phyloP scores from a whole-genome alignment of 2,113 vertebrate genomes.

The Chaetorhynchus papuensis region DNA sequence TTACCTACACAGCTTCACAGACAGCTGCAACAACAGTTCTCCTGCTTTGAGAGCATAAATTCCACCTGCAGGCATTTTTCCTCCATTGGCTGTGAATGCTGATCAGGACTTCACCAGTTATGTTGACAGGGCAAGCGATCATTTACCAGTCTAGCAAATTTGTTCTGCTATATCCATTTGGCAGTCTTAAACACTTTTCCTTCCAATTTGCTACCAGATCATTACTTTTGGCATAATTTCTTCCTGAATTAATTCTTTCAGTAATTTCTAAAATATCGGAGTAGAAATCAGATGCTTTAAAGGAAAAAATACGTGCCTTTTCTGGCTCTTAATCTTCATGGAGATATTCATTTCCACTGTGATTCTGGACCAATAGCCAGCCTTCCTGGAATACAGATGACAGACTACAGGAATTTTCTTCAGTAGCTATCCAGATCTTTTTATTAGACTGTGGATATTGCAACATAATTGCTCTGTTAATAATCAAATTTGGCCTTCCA shows the following conservation, averaged over 20 bases:
- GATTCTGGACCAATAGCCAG: background rate
- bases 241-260: background rate
- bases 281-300: background rate
- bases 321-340: background rate
- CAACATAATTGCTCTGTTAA: background rate
- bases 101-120: background rate
- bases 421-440: background rate
- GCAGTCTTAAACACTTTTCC: background rate
- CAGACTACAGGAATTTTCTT: background rate
- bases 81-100: background rate
- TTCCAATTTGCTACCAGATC: background rate
- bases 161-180: background rate
- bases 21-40: background rate
- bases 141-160: background rate
- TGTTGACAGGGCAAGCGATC: fast-evolving
- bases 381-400: background rate
- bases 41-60: background rate
- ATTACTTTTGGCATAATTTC: background rate
- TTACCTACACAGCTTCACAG: background rate
- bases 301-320: background rate
- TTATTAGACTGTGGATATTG: background rate
- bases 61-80: background rate
- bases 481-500: background rate
- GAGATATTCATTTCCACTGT: background rate
- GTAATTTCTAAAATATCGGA: background rate